A percentile compares a stretch with the other conserved stretches of the same genome.
Conservation (phyloP, 2,113 vertebrate genomes). For the Rhynchopsitta pachyrhyncha region DNA sequence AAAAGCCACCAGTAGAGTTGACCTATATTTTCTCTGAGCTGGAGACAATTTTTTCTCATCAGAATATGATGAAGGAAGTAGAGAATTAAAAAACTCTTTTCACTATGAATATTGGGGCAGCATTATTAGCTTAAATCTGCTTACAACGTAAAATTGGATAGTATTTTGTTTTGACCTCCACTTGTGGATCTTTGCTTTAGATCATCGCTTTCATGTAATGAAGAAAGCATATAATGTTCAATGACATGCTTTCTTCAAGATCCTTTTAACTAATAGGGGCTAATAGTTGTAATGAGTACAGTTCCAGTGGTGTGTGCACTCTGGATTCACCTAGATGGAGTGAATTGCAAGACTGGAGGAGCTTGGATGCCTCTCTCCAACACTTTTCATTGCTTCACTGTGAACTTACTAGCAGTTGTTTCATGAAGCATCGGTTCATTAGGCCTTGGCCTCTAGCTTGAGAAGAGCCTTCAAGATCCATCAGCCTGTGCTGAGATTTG, state of each 20-base stretch:
- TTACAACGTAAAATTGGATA: fast-evolving
- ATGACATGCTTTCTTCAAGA: not conserved
- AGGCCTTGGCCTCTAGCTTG: not conserved
- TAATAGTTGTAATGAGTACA: not conserved
- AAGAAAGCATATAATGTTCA: not conserved
- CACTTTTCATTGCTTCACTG: fast-evolving
- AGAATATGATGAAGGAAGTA: not conserved
- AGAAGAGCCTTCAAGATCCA: not conserved
- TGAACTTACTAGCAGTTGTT: not conserved
- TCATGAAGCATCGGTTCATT: not conserved
- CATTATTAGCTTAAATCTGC: not conserved
- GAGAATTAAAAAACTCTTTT: not conserved
- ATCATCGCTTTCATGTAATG: not conserved
- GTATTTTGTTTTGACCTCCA: not conserved
- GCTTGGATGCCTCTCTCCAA: not conserved
- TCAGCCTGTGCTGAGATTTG: not conserved
- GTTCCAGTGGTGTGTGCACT: not conserved
- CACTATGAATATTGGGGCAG: not conserved
- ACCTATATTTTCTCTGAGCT: not conserved
- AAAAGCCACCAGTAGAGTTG: not conserved
- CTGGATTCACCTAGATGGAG: not conserved
- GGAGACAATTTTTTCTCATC: not conserved
- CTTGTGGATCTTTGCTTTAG: not conserved
- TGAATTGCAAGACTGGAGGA: not conserved
- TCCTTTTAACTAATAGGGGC: not conserved